Conservation (phyloP, 2,113 vertebrate genomes). For the Egretta garzetta region DNA sequence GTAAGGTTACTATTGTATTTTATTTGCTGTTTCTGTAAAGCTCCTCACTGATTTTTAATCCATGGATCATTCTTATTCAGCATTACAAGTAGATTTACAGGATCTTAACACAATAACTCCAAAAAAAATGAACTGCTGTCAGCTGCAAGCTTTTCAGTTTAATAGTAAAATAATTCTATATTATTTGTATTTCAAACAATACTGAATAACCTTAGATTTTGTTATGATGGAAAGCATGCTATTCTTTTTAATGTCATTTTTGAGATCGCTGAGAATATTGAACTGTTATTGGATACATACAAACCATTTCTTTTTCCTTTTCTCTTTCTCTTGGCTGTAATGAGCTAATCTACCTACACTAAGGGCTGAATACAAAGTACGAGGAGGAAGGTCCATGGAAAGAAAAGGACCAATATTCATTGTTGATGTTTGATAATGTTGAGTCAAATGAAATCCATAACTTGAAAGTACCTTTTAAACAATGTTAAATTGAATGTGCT, state of each 20-base stretch:
- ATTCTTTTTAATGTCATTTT: conserved; percentile 46
- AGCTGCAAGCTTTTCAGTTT: conserved; percentile 44
- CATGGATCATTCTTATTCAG: conserved; percentile 53
- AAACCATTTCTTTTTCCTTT: not conserved
- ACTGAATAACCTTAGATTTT: conserved; percentile 46
- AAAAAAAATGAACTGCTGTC: conserved; percentile 35
- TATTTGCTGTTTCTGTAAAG: conserved; percentile 25
- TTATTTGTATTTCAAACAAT: conserved; percentile 52
- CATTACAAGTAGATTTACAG: conserved; percentile 65
- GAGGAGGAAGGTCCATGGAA: not conserved
- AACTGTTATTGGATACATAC: conserved; percentile 20
- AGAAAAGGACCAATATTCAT: not conserved
- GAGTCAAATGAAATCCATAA: not conserved
- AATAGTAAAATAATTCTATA: conserved; percentile 48
- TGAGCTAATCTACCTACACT: not conserved
- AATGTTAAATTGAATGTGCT: not conserved
- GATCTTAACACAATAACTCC: conserved; percentile 57
- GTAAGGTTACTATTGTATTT: conserved; percentile 30
- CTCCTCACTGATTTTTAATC: conserved; percentile 46
- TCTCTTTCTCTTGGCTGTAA: not conserved
- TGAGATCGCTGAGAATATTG: not conserved
- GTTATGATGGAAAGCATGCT: conserved; percentile 2
- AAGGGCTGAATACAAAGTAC: not conserved
- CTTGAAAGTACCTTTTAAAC: not conserved
- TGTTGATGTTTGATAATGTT: not conserved